These are phyloP conservation scores for Daubentonia madagascariensis DNA, from an alignment of 2,113 vertebrate genomes.

Conservation along the genomic window DNA sequence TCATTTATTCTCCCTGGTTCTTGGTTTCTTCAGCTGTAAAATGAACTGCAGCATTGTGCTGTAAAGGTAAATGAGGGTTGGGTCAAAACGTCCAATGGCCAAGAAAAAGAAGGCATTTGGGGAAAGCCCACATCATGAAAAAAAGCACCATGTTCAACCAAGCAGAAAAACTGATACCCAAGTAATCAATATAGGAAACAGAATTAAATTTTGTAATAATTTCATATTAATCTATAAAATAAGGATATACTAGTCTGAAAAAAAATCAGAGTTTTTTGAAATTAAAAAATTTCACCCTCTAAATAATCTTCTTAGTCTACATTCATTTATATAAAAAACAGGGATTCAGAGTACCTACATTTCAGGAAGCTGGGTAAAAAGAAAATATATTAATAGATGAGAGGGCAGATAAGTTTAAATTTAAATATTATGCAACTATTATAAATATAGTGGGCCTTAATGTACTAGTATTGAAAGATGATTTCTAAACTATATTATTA, in stretches of 20 bases:
- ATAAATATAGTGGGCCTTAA: neutral
- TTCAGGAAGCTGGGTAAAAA: neutral
- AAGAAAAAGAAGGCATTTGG: neutral
- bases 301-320: neutral
- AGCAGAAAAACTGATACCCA: neutral
- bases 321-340: neutral
- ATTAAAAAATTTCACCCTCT: neutral
- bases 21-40: neutral
- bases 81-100: neutral
- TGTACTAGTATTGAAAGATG: neutral
- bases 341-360: neutral
- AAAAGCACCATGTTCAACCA: neutral
- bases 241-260: neutral
- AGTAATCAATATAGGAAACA: neutral
- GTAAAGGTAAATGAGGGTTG: neutral
- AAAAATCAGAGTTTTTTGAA: neutral
- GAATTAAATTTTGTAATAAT: neutral
- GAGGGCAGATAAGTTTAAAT: neutral
- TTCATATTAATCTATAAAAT: neutral
- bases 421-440: neutral
- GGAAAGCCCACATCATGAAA: neutral
- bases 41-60: neutral
- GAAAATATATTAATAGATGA: neutral
- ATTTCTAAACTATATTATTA: neutral
- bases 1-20: neutral